Evolutionary conservation across 2,797 vertebrate genomes (phyloP), one percentile per base, ranked within the genome.

Genomic region (Micropoecilia bifurca): DNA sequence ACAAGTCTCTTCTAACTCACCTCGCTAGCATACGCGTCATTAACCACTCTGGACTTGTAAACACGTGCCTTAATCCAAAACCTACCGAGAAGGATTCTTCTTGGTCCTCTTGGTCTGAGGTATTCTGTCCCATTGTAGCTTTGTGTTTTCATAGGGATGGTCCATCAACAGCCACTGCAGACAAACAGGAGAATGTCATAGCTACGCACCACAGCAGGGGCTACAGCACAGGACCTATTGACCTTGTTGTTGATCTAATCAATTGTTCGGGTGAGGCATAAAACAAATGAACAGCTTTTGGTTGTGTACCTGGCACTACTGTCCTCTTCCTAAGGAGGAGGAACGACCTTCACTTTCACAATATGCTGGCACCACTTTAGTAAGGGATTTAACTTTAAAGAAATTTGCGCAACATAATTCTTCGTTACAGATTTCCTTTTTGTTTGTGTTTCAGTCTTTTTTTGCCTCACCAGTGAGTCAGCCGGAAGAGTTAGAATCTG

Each of bases 41-140:
- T 36, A 14, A 39, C 12, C 43, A 28, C 28, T 71, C 25, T 45
- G 25, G 41, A 45, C 68, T 71, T n/a, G 16, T 28, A 71, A 45
- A 13, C 6, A 28, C 4, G 1, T 45, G 41, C 13, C 1, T 13
- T n/a, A n/a, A 3, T 71, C 16, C 16, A 90, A 71, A 55, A 85
- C 93, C 82, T 61, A 96, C 96, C 93, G 94, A 81, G 14, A 85
- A 75, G 83, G 22, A 71, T 69, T 90, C 87, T 89, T 61, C 91
- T 66, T 87, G 91, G 92, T 93, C 94, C 94, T 94, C 94, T 88
- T 94, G 91, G 87, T 94, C 94, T 16, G 93, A 96, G 93, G 93
- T 94, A 87, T 87, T 96, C 87, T 96, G 95, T 94, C 94, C 96
- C 96, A 96, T 96, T 95, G 93, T 96, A 93, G 90, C 80, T 88